Conservation (phyloP, 2,888 invertebrate genomes). For the Shargacucullia verbasci region DNA sequence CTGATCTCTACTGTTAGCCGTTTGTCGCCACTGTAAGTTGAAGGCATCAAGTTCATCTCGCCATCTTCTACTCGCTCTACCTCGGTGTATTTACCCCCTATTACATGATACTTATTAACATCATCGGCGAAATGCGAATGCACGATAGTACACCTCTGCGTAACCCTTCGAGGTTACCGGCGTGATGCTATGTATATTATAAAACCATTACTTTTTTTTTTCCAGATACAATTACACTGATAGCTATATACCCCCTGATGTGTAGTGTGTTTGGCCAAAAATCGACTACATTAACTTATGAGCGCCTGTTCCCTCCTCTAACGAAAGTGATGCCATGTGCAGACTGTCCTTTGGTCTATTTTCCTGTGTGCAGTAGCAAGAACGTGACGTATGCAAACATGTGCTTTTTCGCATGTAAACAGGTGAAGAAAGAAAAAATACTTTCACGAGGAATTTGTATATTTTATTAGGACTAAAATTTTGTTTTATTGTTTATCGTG, state of each 20-base stretch:
- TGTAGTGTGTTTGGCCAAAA: no score
- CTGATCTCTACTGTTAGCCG: no score
- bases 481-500: no score
- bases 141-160: no score
- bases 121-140: no score
- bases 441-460: slow-evolving; percentile 25
- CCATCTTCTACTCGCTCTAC: no score
- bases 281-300: slow-evolving; percentile 7
- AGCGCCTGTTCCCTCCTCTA: slow-evolving; percentile 16
- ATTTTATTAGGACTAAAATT: slow-evolving; percentile 11
- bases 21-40: no score
- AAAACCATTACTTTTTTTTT: neutral
- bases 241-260: neutral
- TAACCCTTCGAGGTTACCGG: no score
- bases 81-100: no score
- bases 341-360: slow-evolving; percentile 8
- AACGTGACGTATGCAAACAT: slow-evolving; percentile 30
- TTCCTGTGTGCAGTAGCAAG: slow-evolving; percentile 28
- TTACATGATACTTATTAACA: no score
- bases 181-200: no score
- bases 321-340: neutral
- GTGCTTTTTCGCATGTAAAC: slow-evolving; percentile 23
- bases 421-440: slow-evolving; percentile 2
- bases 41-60: no score
- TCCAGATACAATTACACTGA: slow-evolving; percentile 7